phyloP scores from a whole-genome alignment of 2,797 vertebrate species.

The Perdix hodgsoniae region DNA sequence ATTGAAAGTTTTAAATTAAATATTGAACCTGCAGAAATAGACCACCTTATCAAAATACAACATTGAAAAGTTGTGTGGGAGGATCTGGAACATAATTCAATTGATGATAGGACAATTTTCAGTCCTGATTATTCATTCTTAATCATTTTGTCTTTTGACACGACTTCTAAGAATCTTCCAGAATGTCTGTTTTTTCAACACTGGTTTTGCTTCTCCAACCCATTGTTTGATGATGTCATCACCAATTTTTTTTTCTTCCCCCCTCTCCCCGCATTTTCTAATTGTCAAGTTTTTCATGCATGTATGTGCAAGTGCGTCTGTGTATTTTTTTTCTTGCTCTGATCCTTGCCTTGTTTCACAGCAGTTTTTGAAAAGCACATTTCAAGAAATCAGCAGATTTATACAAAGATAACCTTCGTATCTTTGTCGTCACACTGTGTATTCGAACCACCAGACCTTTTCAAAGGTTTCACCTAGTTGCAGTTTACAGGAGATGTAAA shows the following conservation, averaged over 20 bases:
- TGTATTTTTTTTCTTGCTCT: neutral
- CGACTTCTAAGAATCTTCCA: slow-evolving; percentile 28
- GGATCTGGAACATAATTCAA: neutral
- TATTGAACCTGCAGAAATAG: slow-evolving; percentile 48
- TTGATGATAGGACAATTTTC: slow-evolving; percentile 24
- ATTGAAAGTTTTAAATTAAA: slow-evolving; percentile 62
- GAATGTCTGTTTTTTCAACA: neutral
- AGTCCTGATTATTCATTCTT: slow-evolving; percentile 29
- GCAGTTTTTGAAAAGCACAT: neutral
- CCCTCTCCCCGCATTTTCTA: neutral
- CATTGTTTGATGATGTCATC: neutral
- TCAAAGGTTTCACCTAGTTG: neutral
- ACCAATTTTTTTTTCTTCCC: neutral
- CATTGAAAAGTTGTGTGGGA: slow-evolving; percentile 23
- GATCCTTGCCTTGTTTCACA: neutral
- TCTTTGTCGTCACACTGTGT: neutral
- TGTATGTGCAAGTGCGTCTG: neutral
- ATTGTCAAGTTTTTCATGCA: neutral
- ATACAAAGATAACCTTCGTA: neutral
- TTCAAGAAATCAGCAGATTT: neutral
- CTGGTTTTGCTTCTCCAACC: neutral
- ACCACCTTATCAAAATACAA: neutral
- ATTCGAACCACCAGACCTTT: neutral
- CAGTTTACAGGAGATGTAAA: neutral
- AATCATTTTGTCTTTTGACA: slow-evolving; percentile 2